Percentiles rank a stretch among this genome's conserved stretches.
Evolutionary conservation across 2,888 invertebrate species (phyloP).

Genomic region (Chloroclystis v-ata): DNA sequence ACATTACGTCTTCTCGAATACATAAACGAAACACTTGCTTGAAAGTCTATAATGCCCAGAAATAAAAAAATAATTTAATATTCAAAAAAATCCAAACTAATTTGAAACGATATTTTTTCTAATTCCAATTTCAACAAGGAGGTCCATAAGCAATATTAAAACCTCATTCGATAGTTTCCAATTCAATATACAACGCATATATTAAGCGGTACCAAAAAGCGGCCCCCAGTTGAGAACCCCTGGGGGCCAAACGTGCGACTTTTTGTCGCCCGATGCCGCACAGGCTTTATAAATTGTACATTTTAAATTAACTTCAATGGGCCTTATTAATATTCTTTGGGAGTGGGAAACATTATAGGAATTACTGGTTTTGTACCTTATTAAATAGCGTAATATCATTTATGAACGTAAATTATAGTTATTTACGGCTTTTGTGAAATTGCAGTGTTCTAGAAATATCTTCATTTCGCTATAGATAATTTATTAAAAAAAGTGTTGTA

Average conservation of each 20-base stretch:
- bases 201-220: conserved; percentile 21
- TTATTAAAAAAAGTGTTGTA: no score
- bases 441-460: background rate
- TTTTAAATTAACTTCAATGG: conserved; percentile 21
- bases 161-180: conserved; percentile 11
- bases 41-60: no score
- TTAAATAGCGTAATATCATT: background rate
- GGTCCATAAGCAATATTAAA: conserved; percentile 16
- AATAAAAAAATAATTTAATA: no score
- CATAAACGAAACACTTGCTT: no score
- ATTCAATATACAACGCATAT: conserved; percentile 21
- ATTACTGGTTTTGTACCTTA: background rate
- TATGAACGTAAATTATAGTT: no score
- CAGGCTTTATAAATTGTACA: conserved; percentile 23
- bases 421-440: no score
- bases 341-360: conserved; percentile 10
- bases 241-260: conserved; percentile 52
- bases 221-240: conserved; percentile 41
- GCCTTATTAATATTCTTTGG: conserved; percentile 12
- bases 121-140: conserved; percentile 1
- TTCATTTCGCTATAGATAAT: no score
- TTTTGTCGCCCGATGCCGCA: conserved; percentile 43
- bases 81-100: no score
- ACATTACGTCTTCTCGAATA: no score
- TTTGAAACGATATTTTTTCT: no score